Evolutionary conservation across 2,113 vertebrate genomes (phyloP).

Genomic region (Thalassarche chlororhynchos): DNA sequence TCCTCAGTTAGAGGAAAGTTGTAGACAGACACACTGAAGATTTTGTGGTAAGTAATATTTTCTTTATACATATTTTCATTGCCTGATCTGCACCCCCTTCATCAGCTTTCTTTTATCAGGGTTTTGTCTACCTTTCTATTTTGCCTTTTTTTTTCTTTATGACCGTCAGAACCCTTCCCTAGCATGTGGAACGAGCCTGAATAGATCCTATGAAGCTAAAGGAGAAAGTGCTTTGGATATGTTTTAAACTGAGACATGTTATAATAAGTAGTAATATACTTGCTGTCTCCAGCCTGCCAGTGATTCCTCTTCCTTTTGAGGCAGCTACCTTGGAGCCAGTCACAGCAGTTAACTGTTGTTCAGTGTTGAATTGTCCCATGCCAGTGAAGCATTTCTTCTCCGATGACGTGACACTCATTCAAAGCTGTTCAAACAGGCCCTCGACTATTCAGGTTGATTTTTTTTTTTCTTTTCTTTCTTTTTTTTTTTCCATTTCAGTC

Average conservation of each 20-base stretch:
- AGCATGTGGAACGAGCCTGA: neutral
- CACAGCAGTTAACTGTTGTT: conserved; percentile 41
- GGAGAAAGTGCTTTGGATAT: neutral
- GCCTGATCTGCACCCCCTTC: neutral
- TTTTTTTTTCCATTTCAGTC: conserved; percentile 56
- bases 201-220: neutral
- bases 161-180: neutral
- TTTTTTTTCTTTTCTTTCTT: neutral
- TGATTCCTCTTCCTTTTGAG: neutral
- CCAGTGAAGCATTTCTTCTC: conserved; percentile 28
- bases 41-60: neutral
- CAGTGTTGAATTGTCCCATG: conserved; percentile 19
- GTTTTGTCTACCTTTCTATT: neutral
- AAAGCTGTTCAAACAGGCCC: conserved; percentile 17
- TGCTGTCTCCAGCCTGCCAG: neutral
- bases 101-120: neutral
- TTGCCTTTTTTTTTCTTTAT: neutral
- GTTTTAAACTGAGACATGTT: neutral
- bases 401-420: neutral
- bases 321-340: conserved; percentile 29
- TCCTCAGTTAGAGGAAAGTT: neutral
- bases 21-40: neutral
- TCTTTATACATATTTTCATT: neutral
- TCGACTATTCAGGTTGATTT: neutral
- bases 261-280: neutral